Evolutionary conservation across 1,140 invertebrate genomes (phyloP).

Genomic region (Dendrolimus punctatus): DNA sequence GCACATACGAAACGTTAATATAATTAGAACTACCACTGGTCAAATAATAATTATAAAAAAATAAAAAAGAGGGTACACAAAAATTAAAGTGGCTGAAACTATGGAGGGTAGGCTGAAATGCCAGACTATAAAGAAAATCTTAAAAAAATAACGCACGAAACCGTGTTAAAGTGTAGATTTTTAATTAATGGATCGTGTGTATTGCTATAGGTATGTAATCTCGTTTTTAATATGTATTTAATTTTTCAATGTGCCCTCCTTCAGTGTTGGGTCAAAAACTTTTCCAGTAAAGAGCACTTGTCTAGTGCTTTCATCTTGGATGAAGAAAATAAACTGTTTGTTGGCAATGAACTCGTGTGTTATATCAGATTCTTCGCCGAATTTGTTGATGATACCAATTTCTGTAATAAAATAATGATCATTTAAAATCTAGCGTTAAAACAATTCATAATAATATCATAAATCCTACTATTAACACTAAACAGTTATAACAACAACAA

Average conservation of each 20-base stretch:
- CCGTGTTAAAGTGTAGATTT: too few species aligned
- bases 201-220: neutral
- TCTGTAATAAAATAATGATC: constrained; percentile 62
- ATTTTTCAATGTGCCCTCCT: constrained; percentile 30
- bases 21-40: too few species aligned
- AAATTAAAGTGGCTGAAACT: too few species aligned
- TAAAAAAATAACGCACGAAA: too few species aligned
- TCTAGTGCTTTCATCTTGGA: constrained; percentile 80
- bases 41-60: too few species aligned
- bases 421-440: neutral
- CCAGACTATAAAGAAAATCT: too few species aligned
- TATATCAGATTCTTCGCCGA: constrained; percentile 69
- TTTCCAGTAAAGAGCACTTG: constrained; percentile 83
- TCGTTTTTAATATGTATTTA: neutral
- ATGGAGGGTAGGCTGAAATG: too few species aligned
- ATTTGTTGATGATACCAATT: constrained; percentile 80
- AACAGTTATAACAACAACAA: too few species aligned
- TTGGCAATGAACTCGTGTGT: constrained; percentile 66
- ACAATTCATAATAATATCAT: too few species aligned
- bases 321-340: constrained; percentile 86
- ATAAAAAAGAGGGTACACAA: too few species aligned
- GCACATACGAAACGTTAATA: too few species aligned
- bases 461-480: too few species aligned
- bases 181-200: neutral
- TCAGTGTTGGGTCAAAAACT: constrained; percentile 73